Base-by-base conservation (phyloP, 1,140 invertebrate genomes). In the Eumaeus atala region DNA sequence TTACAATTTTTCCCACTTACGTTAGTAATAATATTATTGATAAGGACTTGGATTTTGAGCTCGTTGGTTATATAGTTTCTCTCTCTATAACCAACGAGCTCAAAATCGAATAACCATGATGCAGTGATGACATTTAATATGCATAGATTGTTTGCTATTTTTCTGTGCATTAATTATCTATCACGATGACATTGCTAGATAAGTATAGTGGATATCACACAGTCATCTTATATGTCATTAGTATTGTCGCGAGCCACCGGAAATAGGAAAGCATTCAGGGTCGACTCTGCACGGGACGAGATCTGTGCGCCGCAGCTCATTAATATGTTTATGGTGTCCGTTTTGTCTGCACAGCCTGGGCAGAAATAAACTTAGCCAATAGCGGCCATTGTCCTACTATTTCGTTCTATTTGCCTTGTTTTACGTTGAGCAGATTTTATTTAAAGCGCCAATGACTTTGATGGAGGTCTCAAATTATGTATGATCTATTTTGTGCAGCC, bases 221-320 rank as follows among this genome's bases (percentile, higher is more conserved):
- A 52, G 44, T 17, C 35, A 47, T 58, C 21, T 37, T 40, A 50
- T 51, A 56, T 42, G 28, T 54, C 54, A 59, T 58, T 62, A 62
- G 48, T 66, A 57, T 64, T 53, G 53, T 49, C 48, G 48, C 40
- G 16, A 48, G 49, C 18, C 58, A 50, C 21, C 61, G 65, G 65
- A 67, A 67, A 59, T 59, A 59, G 59, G 59, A 64, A 64, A 56
- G 54, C 28, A 18, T 44, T 56, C 54, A 66, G 54, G 61, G 61
- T 56, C 56, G 38, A 52, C 34, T 14, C n/a, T 50, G 48, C 35
- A 9, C 33, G 37, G 16, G 38, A 56, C 49, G 53, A 64, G 58
- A 63, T 57, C 11, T 62, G n/a, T n/a, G 36, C 12, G 38, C 3
- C 14, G 34, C 12, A 16, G 28, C 53, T 62, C 53, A 62, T 59